Evolutionary conservation across 2,797 vertebrate species (phyloP), one percentile per base, ranked within the genome.

Genomic region (Steatocranus sp.): DNA sequence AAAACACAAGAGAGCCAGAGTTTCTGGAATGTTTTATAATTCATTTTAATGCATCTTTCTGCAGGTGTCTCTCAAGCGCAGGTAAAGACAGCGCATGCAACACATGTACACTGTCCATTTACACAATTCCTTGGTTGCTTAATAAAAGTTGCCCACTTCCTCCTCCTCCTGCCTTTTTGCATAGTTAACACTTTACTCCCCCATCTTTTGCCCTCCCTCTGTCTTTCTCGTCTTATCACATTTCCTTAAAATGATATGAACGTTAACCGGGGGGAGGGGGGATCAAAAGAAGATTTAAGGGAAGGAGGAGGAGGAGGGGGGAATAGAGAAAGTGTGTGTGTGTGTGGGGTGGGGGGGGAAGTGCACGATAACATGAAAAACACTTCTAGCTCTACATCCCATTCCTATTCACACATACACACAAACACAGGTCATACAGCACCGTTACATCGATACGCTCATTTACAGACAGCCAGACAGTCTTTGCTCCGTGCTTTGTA

Each of bases 1-100:
- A 23, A 17, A 66, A 83, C 80, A 92, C 46, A 93, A 70, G 89
- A 83, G 88, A 91, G 76, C 27, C 86, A 83, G 8, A 78, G 78
- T 61, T 85, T 83, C 79, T 84, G 75, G 93, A 90, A 92, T 91
- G 38, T 76, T 70, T 77, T 14, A 83, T 87, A 20, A 75, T 88
- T 89, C 63, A 84, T 91, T 94, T 93, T 90, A 92, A 94, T 91
- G 61, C 86, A 83, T 86, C 83, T 74, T 87, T 85, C 82, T 84
- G 36, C 77, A 78, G 70, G 80, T 86, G 84, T 89, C 84, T 91
- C 87, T 91, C 83, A 91, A 88, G 83, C 90, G 75, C 90, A 87
- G 80, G 86, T 91, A 84, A 91, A 90, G 81, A 93, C 84, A 79
- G 92, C 84, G 83, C 95, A 95, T 96, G 94, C 95, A 95, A 92